A percentile compares a stretch with the other conserved stretches of the same genome.
phyloP scores from a whole-genome alignment of 2,888 invertebrate species.

The Heliconius aoede region DNA sequence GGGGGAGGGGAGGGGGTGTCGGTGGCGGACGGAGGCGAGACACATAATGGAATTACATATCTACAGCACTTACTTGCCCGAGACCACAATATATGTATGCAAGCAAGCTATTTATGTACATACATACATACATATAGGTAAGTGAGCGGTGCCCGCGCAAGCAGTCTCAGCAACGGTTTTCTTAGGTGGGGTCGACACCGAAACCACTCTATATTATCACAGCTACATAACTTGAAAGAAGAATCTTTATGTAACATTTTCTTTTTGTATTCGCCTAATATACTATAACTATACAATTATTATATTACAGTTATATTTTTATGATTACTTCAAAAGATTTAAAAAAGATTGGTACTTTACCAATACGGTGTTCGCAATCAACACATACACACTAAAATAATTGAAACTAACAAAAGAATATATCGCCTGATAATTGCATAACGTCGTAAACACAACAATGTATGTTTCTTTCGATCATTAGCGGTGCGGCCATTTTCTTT shows the following conservation, averaged over 20 bases:
- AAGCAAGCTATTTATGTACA: slow-evolving; percentile 57
- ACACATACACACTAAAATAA: background rate
- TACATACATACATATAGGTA: slow-evolving; percentile 35
- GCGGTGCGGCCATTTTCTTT: slow-evolving; percentile 64
- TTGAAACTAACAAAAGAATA: background rate
- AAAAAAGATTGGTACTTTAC: background rate
- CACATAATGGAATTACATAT: slow-evolving; percentile 81
- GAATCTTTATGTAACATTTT: background rate
- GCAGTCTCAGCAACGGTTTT: slow-evolving; percentile 56
- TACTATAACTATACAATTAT: slow-evolving; percentile 3
- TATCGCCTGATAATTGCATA: slow-evolving; percentile 11
- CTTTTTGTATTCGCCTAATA: background rate
- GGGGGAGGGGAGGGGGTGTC: background rate
- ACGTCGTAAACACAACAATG: slow-evolving; percentile 29
- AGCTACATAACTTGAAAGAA: slow-evolving; percentile 61
- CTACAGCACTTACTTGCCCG: slow-evolving; percentile 72
- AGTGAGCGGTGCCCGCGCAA: slow-evolving; percentile 56
- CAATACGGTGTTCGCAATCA: too few species aligned
- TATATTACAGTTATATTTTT: background rate
- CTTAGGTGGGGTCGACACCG: slow-evolving; percentile 66
- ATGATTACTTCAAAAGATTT: background rate
- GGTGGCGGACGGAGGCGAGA: slow-evolving; percentile 75
- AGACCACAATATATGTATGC: slow-evolving; percentile 65
- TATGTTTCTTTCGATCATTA: slow-evolving; percentile 43
- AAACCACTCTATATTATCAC: slow-evolving; percentile 59